phyloP scores from a whole-genome alignment of 2,113 vertebrate species.

The Carlito syrichta region DNA sequence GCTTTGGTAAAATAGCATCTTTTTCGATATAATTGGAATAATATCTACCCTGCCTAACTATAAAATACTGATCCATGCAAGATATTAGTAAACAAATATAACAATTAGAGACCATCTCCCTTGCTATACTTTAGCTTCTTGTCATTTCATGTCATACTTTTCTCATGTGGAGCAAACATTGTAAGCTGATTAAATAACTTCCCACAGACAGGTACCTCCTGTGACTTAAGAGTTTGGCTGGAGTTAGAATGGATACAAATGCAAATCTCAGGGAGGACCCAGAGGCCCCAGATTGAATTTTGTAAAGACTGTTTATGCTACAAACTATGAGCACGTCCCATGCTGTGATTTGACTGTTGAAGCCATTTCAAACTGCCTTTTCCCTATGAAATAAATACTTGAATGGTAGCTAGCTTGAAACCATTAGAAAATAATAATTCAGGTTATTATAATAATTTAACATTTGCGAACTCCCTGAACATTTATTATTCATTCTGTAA shows the following conservation, averaged over 20 bases:
- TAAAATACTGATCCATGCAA: neutral
- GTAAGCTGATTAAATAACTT: slow-evolving; percentile 15
- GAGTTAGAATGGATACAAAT: neutral
- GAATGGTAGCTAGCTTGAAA: neutral
- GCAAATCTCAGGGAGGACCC: neutral
- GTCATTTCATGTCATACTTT: neutral
- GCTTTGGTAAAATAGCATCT: neutral
- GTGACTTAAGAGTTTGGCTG: neutral
- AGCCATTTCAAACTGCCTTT: neutral
- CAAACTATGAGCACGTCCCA: neutral
- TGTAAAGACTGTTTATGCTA: neutral
- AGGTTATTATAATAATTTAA: neutral
- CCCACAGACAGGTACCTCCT: neutral
- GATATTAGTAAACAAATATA: neutral
- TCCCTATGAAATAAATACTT: neutral
- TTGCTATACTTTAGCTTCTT: neutral
- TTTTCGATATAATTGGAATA: neutral
- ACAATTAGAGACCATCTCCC: neutral
- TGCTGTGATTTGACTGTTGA: neutral
- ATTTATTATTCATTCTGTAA: neutral
- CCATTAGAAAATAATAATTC: neutral
- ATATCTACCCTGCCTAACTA: neutral
- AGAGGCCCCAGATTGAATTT: neutral
- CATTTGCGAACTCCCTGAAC: neutral
- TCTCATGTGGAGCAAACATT: neutral